phyloP scores from a whole-genome alignment of 2,113 vertebrate species.

The Vulpes vulpes region DNA sequence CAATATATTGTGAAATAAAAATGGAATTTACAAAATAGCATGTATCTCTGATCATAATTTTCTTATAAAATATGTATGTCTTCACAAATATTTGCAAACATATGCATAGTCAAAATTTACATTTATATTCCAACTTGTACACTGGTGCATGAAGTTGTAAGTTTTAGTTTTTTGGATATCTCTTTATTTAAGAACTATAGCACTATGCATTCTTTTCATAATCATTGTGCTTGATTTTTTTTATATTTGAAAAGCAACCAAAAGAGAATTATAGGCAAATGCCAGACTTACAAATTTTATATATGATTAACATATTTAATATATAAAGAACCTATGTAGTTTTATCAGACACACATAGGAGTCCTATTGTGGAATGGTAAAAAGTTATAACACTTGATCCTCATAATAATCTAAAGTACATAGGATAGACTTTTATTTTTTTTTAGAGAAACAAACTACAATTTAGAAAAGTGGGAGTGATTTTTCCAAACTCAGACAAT shows the following conservation, averaged over 20 bases:
- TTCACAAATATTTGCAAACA: slow-evolving; percentile 5
- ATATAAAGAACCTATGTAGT: not conserved
- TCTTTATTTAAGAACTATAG: not conserved
- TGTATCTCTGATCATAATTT: not conserved
- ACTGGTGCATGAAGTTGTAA: not conserved
- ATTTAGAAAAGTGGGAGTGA: slow-evolving; percentile 32
- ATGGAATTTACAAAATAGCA: slow-evolving; percentile 1
- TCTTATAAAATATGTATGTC: slow-evolving; percentile 39
- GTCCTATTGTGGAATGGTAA: not conserved
- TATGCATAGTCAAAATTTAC: not conserved
- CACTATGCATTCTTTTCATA: slow-evolving; percentile 28
- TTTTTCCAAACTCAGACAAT: slow-evolving; percentile 18
- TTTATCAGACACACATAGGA: not conserved
- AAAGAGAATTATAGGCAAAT: slow-evolving; percentile 46
- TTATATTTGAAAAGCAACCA: slow-evolving; percentile 23
- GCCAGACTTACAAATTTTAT: slow-evolving; percentile 6
- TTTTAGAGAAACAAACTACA: not conserved
- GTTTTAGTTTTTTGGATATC: not conserved
- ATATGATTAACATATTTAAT: not conserved
- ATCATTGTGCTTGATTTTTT: not conserved
- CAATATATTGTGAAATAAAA: slow-evolving; percentile 50
- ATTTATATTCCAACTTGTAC: slow-evolving; percentile 2
- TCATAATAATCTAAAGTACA: slow-evolving; percentile 3
- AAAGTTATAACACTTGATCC: slow-evolving; percentile 24
- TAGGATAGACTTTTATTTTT: not conserved